Base-by-base conservation (phyloP, 1,140 invertebrate genomes). In the Halesus radiatus region DNA sequence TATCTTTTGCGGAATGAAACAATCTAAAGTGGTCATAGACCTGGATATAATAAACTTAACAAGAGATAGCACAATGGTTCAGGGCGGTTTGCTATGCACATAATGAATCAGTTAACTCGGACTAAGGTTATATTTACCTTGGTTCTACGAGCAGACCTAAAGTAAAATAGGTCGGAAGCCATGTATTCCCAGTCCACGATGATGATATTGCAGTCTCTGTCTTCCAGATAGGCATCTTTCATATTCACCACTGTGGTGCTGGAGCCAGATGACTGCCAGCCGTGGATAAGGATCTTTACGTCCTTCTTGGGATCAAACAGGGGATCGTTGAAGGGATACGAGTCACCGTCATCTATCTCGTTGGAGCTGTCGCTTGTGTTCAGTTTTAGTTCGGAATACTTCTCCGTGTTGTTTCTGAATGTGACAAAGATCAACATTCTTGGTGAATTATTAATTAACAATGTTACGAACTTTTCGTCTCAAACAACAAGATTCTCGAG, bases 261-360 rank as follows among this genome's bases (percentile, higher is more conserved):
- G 16, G 86, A 85, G 16, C 89, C 89, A 78, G 87, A 90, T 0
- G 92, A 93, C 81, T 92, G 89, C 92, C 92, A 97, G 0, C 95
- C 95, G 84, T 97, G 95, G 23, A 93, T 93, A 37, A 96, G 87
- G 22, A 94, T 90, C 85, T 92, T 93, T 1, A 93, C 92, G 58
- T 90, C 87, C 78, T 90, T 91, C 1, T 87, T 87, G 8, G 90
- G 83, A 78, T 93, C 89, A 80, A 94, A 93, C 68, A 88, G 84
- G 2, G 90, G 89, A n/a, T 83, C 80, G 54, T 80, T 81, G n/a
- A 89, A 83, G 54, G 84, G 83, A n/a, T 83, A 4, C 85, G 82
- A 53, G 87, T 82, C 75, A 88, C 87, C 64, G 84, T 81, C 56
- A 79, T 84, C 37, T 45, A 45, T 13, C 58, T 89, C 81, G 3